phyloP scores from a whole-genome alignment of 2,888 invertebrate species.

The Caenorhabditis zanzibari region DNA sequence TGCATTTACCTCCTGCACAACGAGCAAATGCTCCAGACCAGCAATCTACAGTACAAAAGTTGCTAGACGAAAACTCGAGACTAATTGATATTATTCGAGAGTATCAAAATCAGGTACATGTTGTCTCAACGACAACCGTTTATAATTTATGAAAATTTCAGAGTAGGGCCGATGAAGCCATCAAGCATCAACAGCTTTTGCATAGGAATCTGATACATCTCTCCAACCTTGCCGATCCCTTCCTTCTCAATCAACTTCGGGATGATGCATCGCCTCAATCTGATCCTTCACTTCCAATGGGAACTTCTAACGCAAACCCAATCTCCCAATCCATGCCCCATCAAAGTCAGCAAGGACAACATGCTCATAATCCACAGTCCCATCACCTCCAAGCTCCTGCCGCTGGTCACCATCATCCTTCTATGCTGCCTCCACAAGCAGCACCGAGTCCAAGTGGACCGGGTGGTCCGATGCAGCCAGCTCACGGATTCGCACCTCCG shows the following conservation, averaged over 20 bases:
- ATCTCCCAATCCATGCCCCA: not conserved
- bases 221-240: conserved; percentile 93
- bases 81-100: conserved; percentile 97
- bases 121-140: not conserved
- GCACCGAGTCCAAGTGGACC: conserved; percentile 46
- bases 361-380: conserved; percentile 47
- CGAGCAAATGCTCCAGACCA: conserved; percentile 65
- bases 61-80: conserved; percentile 97
- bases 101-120: conserved; percentile 88
- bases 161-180: conserved; percentile 73
- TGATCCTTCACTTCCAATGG: not conserved
- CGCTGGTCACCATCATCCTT: conserved; percentile 43
- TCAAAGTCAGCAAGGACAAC: conserved; percentile 51
- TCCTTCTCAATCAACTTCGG: conserved; percentile 68
- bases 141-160: conserved; percentile 47
- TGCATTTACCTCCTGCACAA: conserved; percentile 50
- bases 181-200: conserved; percentile 91
- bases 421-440: conserved; percentile 37
- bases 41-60: conserved; percentile 74
- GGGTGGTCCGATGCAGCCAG: conserved; percentile 33
- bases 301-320: not conserved
- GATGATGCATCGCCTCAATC: conserved; percentile 27
- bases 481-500: conserved; percentile 50
- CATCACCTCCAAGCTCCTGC: conserved; percentile 33
- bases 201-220: conserved; percentile 97